phyloP scores from a whole-genome alignment of 2,888 invertebrate species.

The Boloria euphrosyne region DNA sequence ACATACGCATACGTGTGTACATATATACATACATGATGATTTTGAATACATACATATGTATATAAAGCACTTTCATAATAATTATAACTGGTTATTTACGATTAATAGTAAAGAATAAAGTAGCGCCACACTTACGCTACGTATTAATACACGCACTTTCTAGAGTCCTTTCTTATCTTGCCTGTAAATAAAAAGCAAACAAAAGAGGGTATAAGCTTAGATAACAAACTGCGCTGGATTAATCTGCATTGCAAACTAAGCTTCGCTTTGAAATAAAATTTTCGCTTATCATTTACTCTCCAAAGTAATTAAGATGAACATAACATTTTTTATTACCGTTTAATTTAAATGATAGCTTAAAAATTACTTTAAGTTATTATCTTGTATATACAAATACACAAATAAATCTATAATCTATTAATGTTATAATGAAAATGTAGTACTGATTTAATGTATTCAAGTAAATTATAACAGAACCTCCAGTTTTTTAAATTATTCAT shows the following conservation, averaged over 20 bases:
- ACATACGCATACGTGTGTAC: too few relatives aligned
- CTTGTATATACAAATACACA: too few relatives aligned
- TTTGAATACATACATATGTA: too few relatives aligned
- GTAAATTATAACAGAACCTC: too few relatives aligned
- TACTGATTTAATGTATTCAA: too few relatives aligned
- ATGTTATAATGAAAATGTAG: too few relatives aligned
- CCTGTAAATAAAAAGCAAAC: conserved; percentile 26
- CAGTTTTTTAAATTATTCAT: too few relatives aligned
- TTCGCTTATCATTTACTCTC: conserved; percentile 21
- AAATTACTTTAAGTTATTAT: too few relatives aligned
- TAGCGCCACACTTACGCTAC: neutral
- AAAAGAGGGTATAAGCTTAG: conserved; percentile 24
- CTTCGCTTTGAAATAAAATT: conserved; percentile 25
- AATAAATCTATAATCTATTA: too few relatives aligned
- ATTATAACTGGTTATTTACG: too few relatives aligned
- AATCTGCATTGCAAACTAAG: conserved; percentile 28
- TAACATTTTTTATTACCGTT: neutral
- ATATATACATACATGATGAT: too few relatives aligned
- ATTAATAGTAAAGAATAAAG: neutral
- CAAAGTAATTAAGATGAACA: conserved; percentile 4
- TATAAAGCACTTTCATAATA: too few relatives aligned
- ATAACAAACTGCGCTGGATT: conserved; percentile 30
- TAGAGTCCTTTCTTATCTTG: conserved; percentile 11
- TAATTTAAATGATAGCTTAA: neutral
- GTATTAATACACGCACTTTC: conserved; percentile 16